Conservation (phyloP, 2,113 vertebrate species). For the Chaetodon trifascialis region DNA sequence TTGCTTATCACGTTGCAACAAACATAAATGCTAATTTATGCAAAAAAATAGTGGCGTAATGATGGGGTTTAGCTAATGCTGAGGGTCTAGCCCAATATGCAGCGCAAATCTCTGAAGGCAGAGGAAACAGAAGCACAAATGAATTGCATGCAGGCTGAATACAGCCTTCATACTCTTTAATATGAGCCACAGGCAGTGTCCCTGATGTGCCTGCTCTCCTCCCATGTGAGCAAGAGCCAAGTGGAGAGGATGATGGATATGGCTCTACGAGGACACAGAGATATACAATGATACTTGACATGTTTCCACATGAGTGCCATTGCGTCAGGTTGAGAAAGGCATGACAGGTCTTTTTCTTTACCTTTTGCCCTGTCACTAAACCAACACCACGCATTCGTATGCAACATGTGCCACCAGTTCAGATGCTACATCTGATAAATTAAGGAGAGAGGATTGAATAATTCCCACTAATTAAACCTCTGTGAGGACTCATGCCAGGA, state of each 20-base stretch:
- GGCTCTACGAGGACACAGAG: constrained; percentile 62
- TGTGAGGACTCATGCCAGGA: constrained; percentile 3
- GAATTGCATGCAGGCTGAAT: constrained; percentile 63
- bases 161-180: constrained; percentile 68
- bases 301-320: constrained; percentile 68
- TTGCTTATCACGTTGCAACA: constrained; percentile 38
- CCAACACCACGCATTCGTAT: not conserved
- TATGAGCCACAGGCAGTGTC: constrained; percentile 73
- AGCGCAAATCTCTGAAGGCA: constrained; percentile 54
- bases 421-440: constrained; percentile 36
- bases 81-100: constrained; percentile 33
- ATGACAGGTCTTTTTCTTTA: constrained; percentile 42
- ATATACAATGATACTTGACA: constrained; percentile 67
- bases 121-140: constrained; percentile 64
- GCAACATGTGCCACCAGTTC: constrained; percentile 35
- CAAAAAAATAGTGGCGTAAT: constrained; percentile 50
- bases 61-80: constrained; percentile 43
- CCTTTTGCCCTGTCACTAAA: constrained; percentile 1
- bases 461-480: constrained; percentile 37
- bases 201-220: constrained; percentile 68
- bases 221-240: constrained; percentile 73
- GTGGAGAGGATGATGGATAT: constrained; percentile 74
- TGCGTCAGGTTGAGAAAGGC: constrained; percentile 42
- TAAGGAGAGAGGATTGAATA: constrained; percentile 36
- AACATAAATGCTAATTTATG: constrained; percentile 70